These are phyloP conservation scores for Anastatus disparis DNA, from an alignment of 1,140 invertebrate genomes.

Conservation along the genomic window DNA sequence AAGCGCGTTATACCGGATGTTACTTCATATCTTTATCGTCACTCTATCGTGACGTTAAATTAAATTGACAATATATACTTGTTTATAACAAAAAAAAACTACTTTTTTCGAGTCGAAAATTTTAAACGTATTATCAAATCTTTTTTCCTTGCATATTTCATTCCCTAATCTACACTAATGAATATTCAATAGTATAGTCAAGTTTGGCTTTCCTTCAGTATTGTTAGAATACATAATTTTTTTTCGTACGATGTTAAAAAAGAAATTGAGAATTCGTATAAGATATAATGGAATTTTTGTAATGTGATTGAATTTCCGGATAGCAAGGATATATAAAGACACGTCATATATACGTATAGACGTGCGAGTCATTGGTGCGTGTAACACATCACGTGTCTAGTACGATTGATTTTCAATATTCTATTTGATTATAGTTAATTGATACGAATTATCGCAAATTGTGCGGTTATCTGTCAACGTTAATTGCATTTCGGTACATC, in stretches of 20 bases:
- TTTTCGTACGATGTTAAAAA: no score
- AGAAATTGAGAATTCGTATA: no score
- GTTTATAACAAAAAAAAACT: not conserved
- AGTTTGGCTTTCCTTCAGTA: not conserved
- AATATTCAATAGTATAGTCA: not conserved
- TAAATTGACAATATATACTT: no score
- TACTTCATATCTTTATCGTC: not conserved
- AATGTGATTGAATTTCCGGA: slow-evolving; percentile 12
- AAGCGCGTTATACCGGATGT: slow-evolving; percentile 2
- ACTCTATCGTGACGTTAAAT: not conserved
- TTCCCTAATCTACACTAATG: not conserved
- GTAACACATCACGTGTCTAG: not conserved
- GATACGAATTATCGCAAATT: not conserved
- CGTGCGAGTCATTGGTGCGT: no score
- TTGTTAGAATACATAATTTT: no score
- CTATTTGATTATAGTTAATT: not conserved
- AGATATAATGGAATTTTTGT: not conserved
- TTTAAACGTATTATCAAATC: not conserved
- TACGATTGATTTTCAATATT: not conserved
- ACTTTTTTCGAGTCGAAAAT: not conserved
- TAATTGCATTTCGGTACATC: no score
- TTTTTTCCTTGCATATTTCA: not conserved
- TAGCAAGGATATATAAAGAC: slow-evolving; percentile 9
- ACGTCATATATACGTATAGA: no score
- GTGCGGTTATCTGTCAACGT: no score